Evolutionary conservation across 2,113 vertebrate species (phyloP).

Genomic region (Tympanuchus pallidicinctus): DNA sequence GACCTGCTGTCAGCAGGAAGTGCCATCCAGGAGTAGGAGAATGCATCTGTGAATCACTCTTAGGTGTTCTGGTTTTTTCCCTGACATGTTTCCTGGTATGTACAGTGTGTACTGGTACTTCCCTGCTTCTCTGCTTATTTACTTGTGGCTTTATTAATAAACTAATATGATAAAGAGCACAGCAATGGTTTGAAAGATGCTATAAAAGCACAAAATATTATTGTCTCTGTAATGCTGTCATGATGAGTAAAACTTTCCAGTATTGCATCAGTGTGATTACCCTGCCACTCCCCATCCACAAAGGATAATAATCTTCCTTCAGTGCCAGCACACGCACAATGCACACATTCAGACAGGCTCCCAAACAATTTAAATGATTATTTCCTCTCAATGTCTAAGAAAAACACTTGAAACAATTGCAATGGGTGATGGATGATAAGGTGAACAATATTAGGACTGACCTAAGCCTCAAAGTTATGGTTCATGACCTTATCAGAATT

Average conservation of each 20-base stretch:
- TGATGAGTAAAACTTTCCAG: slow-evolving; percentile 55
- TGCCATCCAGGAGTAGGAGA: not conserved
- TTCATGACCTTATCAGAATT: not conserved
- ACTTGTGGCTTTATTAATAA: slow-evolving; percentile 1
- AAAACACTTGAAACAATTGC: not conserved
- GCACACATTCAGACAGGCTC: not conserved
- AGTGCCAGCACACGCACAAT: slow-evolving; percentile 37
- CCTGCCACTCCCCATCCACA: slow-evolving; percentile 56
- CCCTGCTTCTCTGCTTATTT: not conserved
- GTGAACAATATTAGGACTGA: not conserved
- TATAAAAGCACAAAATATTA: not conserved
- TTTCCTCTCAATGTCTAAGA: not conserved
- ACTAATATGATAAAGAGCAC: not conserved
- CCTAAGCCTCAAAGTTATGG: not conserved
- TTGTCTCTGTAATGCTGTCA: slow-evolving; percentile 23
- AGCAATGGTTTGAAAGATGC: not conserved
- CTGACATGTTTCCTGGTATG: not conserved
- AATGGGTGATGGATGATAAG: not conserved
- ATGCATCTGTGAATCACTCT: not conserved
- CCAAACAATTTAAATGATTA: not conserved
- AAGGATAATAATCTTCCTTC: slow-evolving; percentile 5
- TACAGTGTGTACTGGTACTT: not conserved
- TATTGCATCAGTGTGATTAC: slow-evolving; percentile 52
- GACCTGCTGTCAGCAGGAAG: not conserved
- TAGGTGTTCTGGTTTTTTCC: not conserved